Evolutionary conservation across 2,888 invertebrate genomes (phyloP), one percentile per base, ranked within the genome.

Genomic region (Cephonodes hylas): DNA sequence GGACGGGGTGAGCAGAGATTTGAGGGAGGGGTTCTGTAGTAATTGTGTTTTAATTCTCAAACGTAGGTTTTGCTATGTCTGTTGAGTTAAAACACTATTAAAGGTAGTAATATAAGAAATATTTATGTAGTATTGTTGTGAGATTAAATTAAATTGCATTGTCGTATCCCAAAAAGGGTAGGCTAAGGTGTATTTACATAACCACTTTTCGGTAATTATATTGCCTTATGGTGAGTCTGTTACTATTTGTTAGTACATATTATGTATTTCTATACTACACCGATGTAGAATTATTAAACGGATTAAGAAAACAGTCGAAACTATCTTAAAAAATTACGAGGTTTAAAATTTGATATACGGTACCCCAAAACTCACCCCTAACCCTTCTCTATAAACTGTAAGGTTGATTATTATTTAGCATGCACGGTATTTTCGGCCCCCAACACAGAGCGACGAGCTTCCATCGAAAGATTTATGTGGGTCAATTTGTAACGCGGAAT

Each of bases 381-480:
- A 27, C 31, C 53, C 27, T 53, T 31, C 31, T 15, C 3, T 18
- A 31, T 31, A 18, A 8, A 18, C 31, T 31, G 18, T 53, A 53
- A 27, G 10, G 53, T 31, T 18, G 15, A 31, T 53, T 53, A 53
- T 53, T 27, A 8, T 53, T 53, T 53, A 31, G 15, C 31, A 53
- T 18, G 18, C 18, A 8, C 6, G 38, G 38, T 38, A 38, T 38
- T 38, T 46, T 13, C 27, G 27, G 18, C 53, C 53, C 53, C 53
- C 46, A 46, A 53, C 31, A 27, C 15, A 2, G 3, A 42, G 45
- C 42, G 48, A 25, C 42, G 6, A 13, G 22, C n/a, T 20, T 18
- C 27, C 25, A 45, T 20, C 72, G 65, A 75, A 79, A 75, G 76
- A 80, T 81, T 77, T 78, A 84, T 80, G 63, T 79, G 75, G 83